These are phyloP conservation scores for Glomeris marginata DNA, from an alignment of 2,888 invertebrate genomes.

Conservation along the genomic window DNA sequence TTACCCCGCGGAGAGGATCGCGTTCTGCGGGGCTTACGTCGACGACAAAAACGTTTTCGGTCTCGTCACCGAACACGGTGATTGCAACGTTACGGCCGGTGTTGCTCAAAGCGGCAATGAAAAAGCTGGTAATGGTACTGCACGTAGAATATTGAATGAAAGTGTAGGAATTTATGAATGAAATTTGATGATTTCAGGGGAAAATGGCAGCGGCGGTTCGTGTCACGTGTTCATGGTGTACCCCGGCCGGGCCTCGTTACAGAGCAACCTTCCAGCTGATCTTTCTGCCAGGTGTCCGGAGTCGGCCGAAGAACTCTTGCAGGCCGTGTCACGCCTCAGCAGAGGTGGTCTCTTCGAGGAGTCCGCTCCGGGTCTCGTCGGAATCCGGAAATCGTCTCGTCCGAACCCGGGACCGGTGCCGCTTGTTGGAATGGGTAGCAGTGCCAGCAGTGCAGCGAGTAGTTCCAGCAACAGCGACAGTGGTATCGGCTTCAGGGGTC, in stretches of 20 bases:
- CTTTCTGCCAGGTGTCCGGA: constrained; percentile 51
- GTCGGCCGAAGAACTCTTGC: constrained; percentile 50
- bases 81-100: background rate
- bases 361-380: constrained; percentile 21
- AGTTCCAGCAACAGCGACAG: constrained; percentile 83
- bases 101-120: constrained; percentile 17
- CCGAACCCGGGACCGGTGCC: too few relatives aligned
- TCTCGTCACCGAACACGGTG: constrained; percentile 51
- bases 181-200: constrained; percentile 28
- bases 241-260: constrained; percentile 40
- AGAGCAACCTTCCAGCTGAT: constrained; percentile 46
- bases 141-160: constrained; percentile 18
- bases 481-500: constrained; percentile 71
- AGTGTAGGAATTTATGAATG: too few relatives aligned
- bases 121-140: constrained; percentile 22
- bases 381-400: constrained; percentile 22
- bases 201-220: constrained; percentile 41
- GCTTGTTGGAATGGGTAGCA: too few relatives aligned
- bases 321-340: constrained; percentile 38
- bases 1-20: constrained; percentile 69
- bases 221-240: constrained; percentile 93
- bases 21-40: constrained; percentile 75
- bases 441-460: constrained; percentile 38
- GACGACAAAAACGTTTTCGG: constrained; percentile 88
- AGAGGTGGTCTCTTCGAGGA: constrained; percentile 11